Percentiles rank a stretch among this genome's conserved stretches.
phyloP scores from a whole-genome alignment of 2,797 vertebrate species.

The Ciconia nigra region DNA sequence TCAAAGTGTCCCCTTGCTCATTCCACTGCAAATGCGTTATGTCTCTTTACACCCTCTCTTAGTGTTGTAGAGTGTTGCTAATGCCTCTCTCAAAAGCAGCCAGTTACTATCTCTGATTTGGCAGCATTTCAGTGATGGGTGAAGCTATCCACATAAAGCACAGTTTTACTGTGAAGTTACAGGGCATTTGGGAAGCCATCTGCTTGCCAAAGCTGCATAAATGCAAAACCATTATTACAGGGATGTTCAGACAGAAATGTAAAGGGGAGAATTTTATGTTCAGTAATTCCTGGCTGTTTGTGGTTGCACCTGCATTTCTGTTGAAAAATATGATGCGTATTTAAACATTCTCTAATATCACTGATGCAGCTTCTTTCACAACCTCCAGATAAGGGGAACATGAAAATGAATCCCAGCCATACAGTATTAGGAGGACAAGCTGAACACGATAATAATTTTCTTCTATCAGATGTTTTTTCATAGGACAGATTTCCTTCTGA shows the following conservation, averaged over 20 bases:
- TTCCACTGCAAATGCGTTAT: background rate
- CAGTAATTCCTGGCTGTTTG: background rate
- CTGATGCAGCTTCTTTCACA: background rate
- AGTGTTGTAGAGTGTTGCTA: conserved; percentile 9
- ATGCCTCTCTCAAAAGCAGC: background rate
- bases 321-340: background rate
- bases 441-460: background rate
- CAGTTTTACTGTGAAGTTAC: background rate
- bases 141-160: background rate
- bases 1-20: background rate
- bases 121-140: background rate
- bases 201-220: background rate
- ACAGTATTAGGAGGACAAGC: background rate
- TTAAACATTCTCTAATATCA: background rate
- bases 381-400: background rate
- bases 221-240: background rate
- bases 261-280: background rate
- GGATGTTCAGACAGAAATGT: background rate
- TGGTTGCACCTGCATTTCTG: background rate
- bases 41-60: background rate
- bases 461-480: background rate
- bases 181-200: background rate
- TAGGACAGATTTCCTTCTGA: background rate
- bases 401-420: background rate
- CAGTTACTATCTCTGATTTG: background rate